phyloP scores from a whole-genome alignment of 2,888 invertebrate species.

The Creontiades dilutus region DNA sequence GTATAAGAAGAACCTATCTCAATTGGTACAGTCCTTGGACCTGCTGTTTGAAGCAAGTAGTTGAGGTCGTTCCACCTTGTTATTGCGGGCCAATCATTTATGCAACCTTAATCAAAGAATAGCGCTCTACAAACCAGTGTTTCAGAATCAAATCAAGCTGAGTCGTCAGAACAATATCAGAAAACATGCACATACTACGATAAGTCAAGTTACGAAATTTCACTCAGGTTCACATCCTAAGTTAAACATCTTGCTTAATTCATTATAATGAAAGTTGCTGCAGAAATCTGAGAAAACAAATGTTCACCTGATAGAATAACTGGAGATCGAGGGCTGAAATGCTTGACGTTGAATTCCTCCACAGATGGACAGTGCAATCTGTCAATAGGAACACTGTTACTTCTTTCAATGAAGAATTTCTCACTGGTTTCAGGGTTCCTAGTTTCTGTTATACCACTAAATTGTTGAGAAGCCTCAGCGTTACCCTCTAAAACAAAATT shows the following conservation, averaged over 20 bases:
- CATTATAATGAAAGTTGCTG: too few species aligned
- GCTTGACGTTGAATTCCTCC: slow-evolving; percentile 45
- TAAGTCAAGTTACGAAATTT: too few species aligned
- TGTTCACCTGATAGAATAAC: slow-evolving; percentile 27
- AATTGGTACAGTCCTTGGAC: slow-evolving; percentile 93
- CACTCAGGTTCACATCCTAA: too few species aligned
- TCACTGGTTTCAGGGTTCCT: background rate
- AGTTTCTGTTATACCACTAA: background rate
- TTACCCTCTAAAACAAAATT: background rate
- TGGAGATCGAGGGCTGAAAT: slow-evolving; percentile 45
- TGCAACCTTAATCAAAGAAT: slow-evolving; percentile 81
- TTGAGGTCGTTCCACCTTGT: slow-evolving; percentile 87
- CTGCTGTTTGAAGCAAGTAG: slow-evolving; percentile 88
- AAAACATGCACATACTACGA: too few species aligned
- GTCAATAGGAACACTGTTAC: background rate
- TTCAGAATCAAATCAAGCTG: too few species aligned
- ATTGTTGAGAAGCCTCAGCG: background rate
- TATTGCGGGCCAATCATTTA: slow-evolving; percentile 93
- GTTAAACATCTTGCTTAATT: too few species aligned
- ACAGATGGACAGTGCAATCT: slow-evolving; percentile 28
- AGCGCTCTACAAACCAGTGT: too few species aligned
- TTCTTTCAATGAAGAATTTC: slow-evolving; percentile 9
- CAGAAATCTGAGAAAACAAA: background rate
- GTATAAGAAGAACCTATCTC: slow-evolving; percentile 97
- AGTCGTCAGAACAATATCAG: too few species aligned